Percentiles rank a stretch among this genome's conserved stretches.
phyloP scores from a whole-genome alignment of 2,113 vertebrate genomes.

The Speoplatyrhinus poulsoni region DNA sequence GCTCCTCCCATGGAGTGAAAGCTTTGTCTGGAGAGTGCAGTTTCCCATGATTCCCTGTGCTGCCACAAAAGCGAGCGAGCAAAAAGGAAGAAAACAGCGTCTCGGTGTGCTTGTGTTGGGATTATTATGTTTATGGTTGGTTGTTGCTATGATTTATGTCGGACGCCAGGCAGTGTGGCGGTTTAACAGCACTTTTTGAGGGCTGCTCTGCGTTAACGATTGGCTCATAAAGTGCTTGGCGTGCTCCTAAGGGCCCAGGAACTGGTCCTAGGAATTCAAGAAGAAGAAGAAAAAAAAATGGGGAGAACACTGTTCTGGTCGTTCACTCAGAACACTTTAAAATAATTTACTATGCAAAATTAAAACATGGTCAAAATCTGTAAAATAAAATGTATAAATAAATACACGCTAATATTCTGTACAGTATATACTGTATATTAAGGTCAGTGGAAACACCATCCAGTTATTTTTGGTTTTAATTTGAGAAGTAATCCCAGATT shows the following conservation, averaged over 20 bases:
- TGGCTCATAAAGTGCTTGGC: slow-evolving; percentile 61
- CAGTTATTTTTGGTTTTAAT: too few species aligned
- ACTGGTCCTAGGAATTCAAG: slow-evolving; percentile 41
- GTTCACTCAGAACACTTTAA: slow-evolving; percentile 41
- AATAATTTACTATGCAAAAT: slow-evolving; percentile 65
- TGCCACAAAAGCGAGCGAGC: slow-evolving; percentile 26
- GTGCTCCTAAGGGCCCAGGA: slow-evolving; percentile 42
- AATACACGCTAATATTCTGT: too few species aligned
- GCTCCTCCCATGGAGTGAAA: slow-evolving; percentile 68
- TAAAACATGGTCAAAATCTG: slow-evolving; percentile 21
- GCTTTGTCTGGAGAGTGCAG: slow-evolving; percentile 27
- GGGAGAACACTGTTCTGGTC: slow-evolving; percentile 33
- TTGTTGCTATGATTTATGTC: slow-evolving; percentile 69
- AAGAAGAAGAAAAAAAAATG: slow-evolving; percentile 11
- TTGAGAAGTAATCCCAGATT: not conserved
- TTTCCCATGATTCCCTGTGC: slow-evolving; percentile 40
- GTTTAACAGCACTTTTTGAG: slow-evolving; percentile 62
- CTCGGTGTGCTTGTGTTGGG: slow-evolving; percentile 49
- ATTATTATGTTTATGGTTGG: slow-evolving; percentile 61
- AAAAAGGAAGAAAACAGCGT: slow-evolving; percentile 24
- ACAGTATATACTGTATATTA: too few species aligned
- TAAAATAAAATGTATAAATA: too few species aligned
- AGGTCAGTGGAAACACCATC: too few species aligned
- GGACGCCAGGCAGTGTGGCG: slow-evolving; percentile 60
- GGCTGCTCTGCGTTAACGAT: slow-evolving; percentile 66